phyloP scores from a whole-genome alignment of 2,797 vertebrate genomes.

The Emys orbicularis region DNA sequence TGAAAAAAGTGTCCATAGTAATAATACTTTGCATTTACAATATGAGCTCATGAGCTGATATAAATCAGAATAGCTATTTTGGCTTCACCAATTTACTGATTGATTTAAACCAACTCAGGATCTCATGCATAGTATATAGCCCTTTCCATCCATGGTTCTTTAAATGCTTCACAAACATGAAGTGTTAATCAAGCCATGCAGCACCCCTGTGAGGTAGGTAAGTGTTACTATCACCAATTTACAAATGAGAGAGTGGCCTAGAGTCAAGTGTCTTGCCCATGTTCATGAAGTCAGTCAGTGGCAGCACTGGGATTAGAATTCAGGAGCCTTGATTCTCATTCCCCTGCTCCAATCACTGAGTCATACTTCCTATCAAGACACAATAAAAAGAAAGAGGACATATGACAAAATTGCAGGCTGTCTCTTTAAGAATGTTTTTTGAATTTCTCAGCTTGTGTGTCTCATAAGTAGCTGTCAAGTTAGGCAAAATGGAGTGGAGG shows the following conservation, averaged over 20 bases:
- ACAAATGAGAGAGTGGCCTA: neutral
- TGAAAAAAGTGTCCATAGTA: neutral
- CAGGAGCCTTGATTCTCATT: neutral
- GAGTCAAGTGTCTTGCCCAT: neutral
- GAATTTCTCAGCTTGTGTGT: conserved; percentile 43
- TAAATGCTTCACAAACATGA: neutral
- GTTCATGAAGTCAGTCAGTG: neutral
- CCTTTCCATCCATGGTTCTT: neutral
- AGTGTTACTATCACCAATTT: neutral
- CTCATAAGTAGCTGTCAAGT: conserved; percentile 61
- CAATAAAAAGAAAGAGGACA: neutral
- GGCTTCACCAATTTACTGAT: neutral
- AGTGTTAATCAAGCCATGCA: neutral
- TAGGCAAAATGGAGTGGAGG: conserved; percentile 62
- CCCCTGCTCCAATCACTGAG: neutral
- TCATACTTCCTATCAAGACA: neutral
- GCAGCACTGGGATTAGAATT: fast-evolving
- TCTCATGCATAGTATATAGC: neutral
- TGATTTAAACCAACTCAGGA: neutral
- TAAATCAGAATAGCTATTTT: neutral
- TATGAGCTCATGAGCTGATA: neutral
- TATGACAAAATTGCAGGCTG: neutral
- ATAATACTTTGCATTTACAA: neutral
- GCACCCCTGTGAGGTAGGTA: neutral
- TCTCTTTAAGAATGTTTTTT: conserved; percentile 3